phyloP scores from a whole-genome alignment of 2,113 vertebrate genomes.

The Picathartes gymnocephalus region DNA sequence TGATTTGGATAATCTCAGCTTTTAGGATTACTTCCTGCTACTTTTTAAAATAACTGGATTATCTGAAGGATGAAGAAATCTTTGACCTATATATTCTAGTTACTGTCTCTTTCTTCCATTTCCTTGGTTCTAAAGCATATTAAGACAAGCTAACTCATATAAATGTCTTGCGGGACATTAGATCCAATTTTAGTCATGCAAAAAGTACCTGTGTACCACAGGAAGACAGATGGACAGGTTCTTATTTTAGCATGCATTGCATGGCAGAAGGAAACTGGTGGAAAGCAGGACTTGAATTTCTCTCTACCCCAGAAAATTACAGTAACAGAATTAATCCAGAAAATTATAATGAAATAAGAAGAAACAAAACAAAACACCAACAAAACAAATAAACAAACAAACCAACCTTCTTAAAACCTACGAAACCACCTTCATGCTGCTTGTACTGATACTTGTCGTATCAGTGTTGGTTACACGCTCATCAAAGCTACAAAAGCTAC shows the following conservation, averaged over 20 bases:
- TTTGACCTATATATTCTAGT: slow-evolving; percentile 46
- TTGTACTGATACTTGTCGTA: not conserved
- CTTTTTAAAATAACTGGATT: slow-evolving; percentile 43
- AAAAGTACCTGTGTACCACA: slow-evolving; percentile 24
- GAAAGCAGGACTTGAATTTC: not conserved
- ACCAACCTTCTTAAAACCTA: fast-evolving
- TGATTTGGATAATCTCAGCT: slow-evolving; percentile 47
- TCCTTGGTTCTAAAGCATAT: not conserved
- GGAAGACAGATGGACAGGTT: slow-evolving; percentile 50
- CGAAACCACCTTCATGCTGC: not conserved
- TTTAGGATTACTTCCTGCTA: slow-evolving; percentile 42
- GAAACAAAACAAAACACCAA: not conserved
- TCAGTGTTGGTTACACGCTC: not conserved
- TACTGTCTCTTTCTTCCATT: not conserved
- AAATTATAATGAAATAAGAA: not conserved
- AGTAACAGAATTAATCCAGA: not conserved
- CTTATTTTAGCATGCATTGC: slow-evolving; percentile 29
- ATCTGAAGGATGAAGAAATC: slow-evolving; percentile 31
- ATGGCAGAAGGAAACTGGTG: not conserved
- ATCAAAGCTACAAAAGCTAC: not conserved
- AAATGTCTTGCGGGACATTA: not conserved
- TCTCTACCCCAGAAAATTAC: not conserved
- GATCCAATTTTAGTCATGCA: slow-evolving; percentile 32
- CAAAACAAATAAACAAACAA: not conserved
- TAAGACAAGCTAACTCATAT: slow-evolving; percentile 25